These are phyloP conservation scores for Psilanteris sp. DNA, from an alignment of 1,140 invertebrate species.

Conservation along the genomic window DNA sequence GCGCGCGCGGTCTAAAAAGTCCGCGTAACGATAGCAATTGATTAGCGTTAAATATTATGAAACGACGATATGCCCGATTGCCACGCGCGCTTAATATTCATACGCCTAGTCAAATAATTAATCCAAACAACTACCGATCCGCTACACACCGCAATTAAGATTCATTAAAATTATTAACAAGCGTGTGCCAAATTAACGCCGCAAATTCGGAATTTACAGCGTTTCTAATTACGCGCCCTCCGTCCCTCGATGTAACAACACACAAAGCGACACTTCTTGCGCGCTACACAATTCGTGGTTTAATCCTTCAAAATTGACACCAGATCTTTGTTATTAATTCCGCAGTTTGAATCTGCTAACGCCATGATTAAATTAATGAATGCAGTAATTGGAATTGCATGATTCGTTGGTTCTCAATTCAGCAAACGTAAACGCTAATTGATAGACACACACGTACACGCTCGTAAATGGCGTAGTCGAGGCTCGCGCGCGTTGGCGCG, in stretches of 20 bases:
- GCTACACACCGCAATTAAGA: conserved; percentile 44
- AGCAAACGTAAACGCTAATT: conserved; percentile 59
- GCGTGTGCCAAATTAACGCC: conserved; percentile 23
- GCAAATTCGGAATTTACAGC: conserved; percentile 3
- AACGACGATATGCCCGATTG: no score
- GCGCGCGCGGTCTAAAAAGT: no score
- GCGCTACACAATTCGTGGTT: conserved; percentile 39
- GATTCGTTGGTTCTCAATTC: conserved; percentile 55
- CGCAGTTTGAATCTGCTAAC: conserved; percentile 52
- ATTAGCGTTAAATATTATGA: no score
- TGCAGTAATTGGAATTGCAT: conserved; percentile 59
- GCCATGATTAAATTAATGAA: conserved; percentile 61
- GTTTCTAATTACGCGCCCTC: conserved; percentile 18
- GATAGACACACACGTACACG: conserved; percentile 33
- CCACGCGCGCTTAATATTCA: conserved; percentile 30
- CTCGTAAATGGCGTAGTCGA: neutral
- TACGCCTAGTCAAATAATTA: conserved; percentile 41
- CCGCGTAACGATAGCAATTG: no score
- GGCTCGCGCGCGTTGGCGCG: neutral
- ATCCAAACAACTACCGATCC: conserved; percentile 45
- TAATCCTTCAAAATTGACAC: conserved; percentile 53
- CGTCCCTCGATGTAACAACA: conserved; percentile 9
- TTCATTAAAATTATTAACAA: conserved; percentile 55
- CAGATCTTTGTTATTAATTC: conserved; percentile 60
- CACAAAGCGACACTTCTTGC: conserved; percentile 50